These are phyloP conservation scores for Agelaius tricolor DNA, from an alignment of 2,113 vertebrate genomes.

Conservation along the genomic window DNA sequence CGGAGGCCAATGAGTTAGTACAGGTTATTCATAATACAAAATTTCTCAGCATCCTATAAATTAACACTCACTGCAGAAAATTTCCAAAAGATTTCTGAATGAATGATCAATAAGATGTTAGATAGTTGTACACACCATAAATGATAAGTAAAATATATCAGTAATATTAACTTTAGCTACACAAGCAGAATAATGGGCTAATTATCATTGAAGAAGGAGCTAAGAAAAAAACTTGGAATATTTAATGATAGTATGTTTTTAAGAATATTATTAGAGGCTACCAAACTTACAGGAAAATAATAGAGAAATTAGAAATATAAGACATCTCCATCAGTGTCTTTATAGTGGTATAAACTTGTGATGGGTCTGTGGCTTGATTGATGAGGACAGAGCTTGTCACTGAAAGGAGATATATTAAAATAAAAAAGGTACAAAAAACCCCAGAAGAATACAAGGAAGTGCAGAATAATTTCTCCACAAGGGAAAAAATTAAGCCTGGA, in stretches of 20 bases:
- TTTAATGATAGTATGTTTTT: neutral
- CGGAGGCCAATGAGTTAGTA: neutral
- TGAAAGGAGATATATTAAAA: neutral
- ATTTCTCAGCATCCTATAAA: neutral
- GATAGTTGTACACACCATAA: neutral
- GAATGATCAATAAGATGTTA: neutral
- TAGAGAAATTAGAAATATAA: neutral
- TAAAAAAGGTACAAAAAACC: neutral
- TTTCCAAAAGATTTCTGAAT: neutral
- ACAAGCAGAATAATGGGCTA: neutral
- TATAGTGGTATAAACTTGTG: neutral
- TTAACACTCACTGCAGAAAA: neutral
- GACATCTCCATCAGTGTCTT: neutral
- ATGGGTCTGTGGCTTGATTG: neutral
- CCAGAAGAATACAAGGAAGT: neutral
- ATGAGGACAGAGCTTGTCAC: neutral
- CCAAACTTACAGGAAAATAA: neutral
- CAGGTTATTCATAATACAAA: neutral
- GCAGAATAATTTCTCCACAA: neutral
- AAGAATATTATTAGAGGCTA: neutral
- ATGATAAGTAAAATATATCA: neutral
- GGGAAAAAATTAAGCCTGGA: neutral
- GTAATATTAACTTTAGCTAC: neutral
- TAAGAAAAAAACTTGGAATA: neutral
- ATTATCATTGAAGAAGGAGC: neutral